Base-by-base conservation (phyloP, 2,888 invertebrate species). In the Brenthis hecate region DNA sequence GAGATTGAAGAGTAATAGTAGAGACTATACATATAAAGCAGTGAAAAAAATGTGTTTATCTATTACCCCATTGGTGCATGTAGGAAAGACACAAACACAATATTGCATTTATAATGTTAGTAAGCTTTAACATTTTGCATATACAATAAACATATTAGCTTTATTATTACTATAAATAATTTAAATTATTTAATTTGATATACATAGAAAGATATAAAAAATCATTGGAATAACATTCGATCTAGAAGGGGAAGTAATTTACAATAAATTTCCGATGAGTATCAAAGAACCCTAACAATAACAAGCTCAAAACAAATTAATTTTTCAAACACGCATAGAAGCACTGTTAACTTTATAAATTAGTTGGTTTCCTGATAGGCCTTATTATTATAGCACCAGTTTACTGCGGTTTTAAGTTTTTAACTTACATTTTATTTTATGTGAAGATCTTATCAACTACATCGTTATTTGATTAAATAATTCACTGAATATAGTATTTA, bases 301-400 rank as follows among this genome's bases (percentile, higher is more conserved):
- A 82, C 78, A 75, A 77, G 80, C 76, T 80, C 72, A 76, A 85
- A 81, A 82, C 78, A 88, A 91, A 89, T 89, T 89, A 90, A 91
- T 88, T 89, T 88, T 75, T 79, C 74, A 73, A 86, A 81, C 92
- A 92, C 92, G 92, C 92, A 87, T 83, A 82, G 72, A 81, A 81
- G 81, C 82, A 78, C 83, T 81, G 86, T 86, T 88, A 81, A 81
- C 79, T 84, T 85, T 81, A 81, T 79, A 83, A 89, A 90, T 85
- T 80, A 83, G 82, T 84, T 85, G 83, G 81, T 82, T 81, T 83
- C 83, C 81, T 82, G 81, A 83, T 86, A 85, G 69, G 56, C 66
- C 85, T 81, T 76, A 78, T 80, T 82, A 75, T 85, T 85, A 81
- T 81, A 77, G 77, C 77, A 78, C 79, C 77, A 82, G 77, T 81